phyloP scores from a whole-genome alignment of 2,888 invertebrate species.

The Amblyteles armatorius region DNA sequence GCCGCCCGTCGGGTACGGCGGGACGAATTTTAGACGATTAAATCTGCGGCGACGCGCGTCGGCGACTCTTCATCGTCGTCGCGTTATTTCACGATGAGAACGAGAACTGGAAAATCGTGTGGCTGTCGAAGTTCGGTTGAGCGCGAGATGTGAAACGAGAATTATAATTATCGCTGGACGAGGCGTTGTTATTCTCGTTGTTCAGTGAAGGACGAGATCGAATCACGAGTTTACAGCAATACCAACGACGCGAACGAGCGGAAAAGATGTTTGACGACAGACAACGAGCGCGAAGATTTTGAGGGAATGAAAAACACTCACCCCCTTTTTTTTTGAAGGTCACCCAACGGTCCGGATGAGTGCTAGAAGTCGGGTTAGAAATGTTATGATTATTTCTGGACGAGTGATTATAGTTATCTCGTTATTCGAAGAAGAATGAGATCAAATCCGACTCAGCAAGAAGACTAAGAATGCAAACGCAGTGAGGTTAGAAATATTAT shows the following conservation, averaged over 20 bases:
- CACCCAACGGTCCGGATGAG: too few species aligned
- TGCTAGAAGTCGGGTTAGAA: constrained; percentile 27
- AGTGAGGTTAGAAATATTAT: constrained; percentile 36
- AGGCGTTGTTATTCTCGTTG: neutral
- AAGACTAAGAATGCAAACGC: too few species aligned
- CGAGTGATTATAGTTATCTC: too few species aligned
- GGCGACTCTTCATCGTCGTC: constrained; percentile 47
- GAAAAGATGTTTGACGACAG: neutral
- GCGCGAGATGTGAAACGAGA: too few species aligned
- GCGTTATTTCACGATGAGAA: constrained; percentile 1
- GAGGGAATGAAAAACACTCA: too few species aligned
- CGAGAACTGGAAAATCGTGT: neutral
- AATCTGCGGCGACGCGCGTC: constrained; percentile 68
- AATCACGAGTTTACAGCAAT: too few species aligned
- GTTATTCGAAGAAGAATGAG: too few species aligned
- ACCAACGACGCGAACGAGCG: neutral
- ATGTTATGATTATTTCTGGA: too few species aligned
- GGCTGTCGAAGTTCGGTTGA: neutral
- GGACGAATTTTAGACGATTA: constrained; percentile 74
- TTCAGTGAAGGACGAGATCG: neutral
- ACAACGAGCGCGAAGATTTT: neutral
- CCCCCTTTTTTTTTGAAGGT: too few species aligned
- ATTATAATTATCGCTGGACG: too few species aligned
- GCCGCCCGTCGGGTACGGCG: constrained; percentile 66
- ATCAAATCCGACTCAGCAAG: too few species aligned